Evolutionary conservation across 2,888 invertebrate genomes (phyloP), one percentile per base, ranked within the genome.

Genomic region (Phaedon cochleariae): DNA sequence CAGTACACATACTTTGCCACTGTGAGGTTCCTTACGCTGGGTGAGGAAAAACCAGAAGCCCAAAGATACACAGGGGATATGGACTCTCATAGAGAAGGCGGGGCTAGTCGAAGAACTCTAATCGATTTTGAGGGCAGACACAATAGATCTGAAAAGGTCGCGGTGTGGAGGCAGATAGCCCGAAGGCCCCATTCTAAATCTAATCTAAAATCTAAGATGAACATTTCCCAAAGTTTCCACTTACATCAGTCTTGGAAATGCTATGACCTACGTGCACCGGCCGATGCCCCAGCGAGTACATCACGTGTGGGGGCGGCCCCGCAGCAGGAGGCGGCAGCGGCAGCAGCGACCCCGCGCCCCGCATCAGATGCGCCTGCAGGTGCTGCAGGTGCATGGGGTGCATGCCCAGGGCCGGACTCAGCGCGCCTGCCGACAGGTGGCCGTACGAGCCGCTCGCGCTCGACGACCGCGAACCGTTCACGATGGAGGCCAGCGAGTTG

Each of bases 361-460:
- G 88, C 84, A 90, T 88, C 78, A 95, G 85, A 82, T 95, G 95
- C 7, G 94, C 94, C 77, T 92, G 92, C 17, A 92, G 82, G 78
- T 92, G 91, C 77, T 92, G 92, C 60, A 92, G 84, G 74, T 91
- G 91, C 37, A 89, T 86, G 80, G 88, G 87, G 58, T 87, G 87
- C 65, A 90, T 85, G 48, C 91, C 89, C 55, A 95, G 85, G 0
- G 95, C 93, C 12, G 96, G 96, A 74, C 95, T 95, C 83, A 96
- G 90, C n/a, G 94, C 92, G 20, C 76, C 71, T 75, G 97, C 97
- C 71, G 97, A 96, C 71, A 98, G 89, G 85, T 98, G 98, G 18
- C 97, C 97, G 86, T 97, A 97, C 69, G 97, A 97, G 51, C 97
- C 97, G 76, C 96, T 96, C 4, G 95, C 94, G 29, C 94, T 92